These are phyloP conservation scores for Crepidodera aurea DNA, from an alignment of 2,888 invertebrate genomes.

Conservation along the genomic window DNA sequence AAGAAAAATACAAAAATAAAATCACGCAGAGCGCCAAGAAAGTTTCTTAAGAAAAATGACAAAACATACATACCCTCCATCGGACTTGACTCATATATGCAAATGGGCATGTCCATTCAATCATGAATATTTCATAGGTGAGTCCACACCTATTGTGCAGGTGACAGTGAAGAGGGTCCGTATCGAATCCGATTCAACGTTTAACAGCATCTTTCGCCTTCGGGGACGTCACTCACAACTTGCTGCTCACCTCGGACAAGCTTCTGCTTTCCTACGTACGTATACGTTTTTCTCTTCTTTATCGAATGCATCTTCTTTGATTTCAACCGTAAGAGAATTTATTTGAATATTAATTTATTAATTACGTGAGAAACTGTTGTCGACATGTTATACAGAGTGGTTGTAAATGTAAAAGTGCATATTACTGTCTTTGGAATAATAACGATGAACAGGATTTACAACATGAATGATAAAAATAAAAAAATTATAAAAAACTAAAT, in stretches of 20 bases:
- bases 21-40: not conserved
- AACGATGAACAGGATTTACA: no score
- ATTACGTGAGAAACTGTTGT: slow-evolving; percentile 19
- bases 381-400: not conserved
- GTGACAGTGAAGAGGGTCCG: slow-evolving; percentile 59
- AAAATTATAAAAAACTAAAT: no score
- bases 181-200: slow-evolving; percentile 52
- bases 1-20: no score
- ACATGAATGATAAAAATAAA: no score
- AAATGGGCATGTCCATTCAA: slow-evolving; percentile 32
- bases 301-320: not conserved
- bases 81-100: slow-evolving; percentile 19
- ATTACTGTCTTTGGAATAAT: no score
- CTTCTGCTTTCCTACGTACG: slow-evolving; percentile 31
- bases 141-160: slow-evolving; percentile 59
- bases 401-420: no score
- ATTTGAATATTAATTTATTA: slow-evolving; percentile 18
- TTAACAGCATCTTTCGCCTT: slow-evolving; percentile 42
- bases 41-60: not conserved
- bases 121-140: slow-evolving; percentile 58
- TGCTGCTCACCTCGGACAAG: slow-evolving; percentile 25
- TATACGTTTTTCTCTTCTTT: not conserved
- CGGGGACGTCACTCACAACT: slow-evolving; percentile 41
- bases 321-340: slow-evolving; percentile 6
- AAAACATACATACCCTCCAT: not conserved